phyloP scores from a whole-genome alignment of 2,888 invertebrate genomes.

The Caenorhabditis japonica region DNA sequence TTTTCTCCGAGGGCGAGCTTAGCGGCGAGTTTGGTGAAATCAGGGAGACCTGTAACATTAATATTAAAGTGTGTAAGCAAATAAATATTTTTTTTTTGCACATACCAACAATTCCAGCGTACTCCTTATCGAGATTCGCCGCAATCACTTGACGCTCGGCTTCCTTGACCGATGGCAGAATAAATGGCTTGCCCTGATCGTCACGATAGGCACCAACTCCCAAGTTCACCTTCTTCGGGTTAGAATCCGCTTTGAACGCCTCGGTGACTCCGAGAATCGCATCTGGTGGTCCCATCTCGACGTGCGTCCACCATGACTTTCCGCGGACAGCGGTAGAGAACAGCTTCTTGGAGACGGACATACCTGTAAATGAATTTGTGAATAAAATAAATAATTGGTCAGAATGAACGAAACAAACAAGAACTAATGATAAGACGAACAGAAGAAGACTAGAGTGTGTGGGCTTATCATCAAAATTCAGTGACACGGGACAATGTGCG shows the following conservation, averaged over 20 bases:
- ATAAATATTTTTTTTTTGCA: slow-evolving; percentile 82
- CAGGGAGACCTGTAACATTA: slow-evolving; percentile 79
- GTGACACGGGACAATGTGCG: slow-evolving; percentile 3
- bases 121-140: slow-evolving; percentile 90
- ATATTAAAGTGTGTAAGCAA: slow-evolving; percentile 7
- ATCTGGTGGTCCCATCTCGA: slow-evolving; percentile 76
- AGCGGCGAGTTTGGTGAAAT: slow-evolving; percentile 88
- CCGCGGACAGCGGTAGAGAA: slow-evolving; percentile 59
- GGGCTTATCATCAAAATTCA: slow-evolving; percentile 17
- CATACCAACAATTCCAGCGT: slow-evolving; percentile 86
- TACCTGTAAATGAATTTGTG: too few species aligned
- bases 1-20: slow-evolving; percentile 88
- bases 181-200: slow-evolving; percentile 96
- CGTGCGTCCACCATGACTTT: slow-evolving; percentile 73
- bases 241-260: slow-evolving; percentile 87
- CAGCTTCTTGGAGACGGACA: slow-evolving; percentile 56
- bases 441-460: slow-evolving; percentile 37
- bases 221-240: slow-evolving; percentile 94
- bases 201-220: slow-evolving; percentile 89
- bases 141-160: slow-evolving; percentile 86
- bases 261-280: slow-evolving; percentile 94
- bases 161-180: slow-evolving; percentile 92
- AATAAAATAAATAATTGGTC: neutral
- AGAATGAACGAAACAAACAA: slow-evolving; percentile 19
- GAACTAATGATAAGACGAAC: slow-evolving; percentile 29